Percentiles rank a stretch among this genome's conserved stretches.
These are phyloP conservation scores for Palaemon carinicauda DNA, from an alignment of 1,140 invertebrate species.

Conservation along the genomic window DNA sequence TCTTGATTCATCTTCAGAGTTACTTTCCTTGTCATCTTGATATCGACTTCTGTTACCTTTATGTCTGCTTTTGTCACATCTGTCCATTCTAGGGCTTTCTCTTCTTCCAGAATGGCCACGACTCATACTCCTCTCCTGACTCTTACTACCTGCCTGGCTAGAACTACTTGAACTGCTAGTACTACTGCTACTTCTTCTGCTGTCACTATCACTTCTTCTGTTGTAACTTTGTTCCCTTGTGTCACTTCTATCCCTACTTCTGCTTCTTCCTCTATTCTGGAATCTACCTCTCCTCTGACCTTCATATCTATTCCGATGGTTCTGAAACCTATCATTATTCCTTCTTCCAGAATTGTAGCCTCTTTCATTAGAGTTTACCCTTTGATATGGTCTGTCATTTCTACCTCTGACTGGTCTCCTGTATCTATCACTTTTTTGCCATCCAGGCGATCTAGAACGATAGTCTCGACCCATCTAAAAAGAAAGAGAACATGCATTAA, in stretches of 20 bases:
- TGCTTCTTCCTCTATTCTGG: conserved; percentile 10
- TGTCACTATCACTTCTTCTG: not conserved
- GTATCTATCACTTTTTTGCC: not conserved
- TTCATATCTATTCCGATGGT: conserved; percentile 24
- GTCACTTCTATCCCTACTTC: conserved; percentile 9
- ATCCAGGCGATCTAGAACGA: conserved; percentile 5
- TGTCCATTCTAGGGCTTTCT: not conserved
- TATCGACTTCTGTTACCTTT: no score
- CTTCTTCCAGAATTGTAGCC: not conserved
- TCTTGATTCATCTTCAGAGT: no score
- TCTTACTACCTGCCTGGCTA: not conserved
- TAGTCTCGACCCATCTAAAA: conserved; percentile 21
- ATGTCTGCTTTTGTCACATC: no score
- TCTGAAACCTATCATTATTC: not conserved
- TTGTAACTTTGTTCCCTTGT: not conserved
- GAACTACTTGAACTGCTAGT: not conserved
- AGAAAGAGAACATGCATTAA: not conserved
- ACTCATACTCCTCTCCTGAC: not conserved
- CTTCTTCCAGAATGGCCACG: not conserved
- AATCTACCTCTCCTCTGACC: conserved; percentile 34
- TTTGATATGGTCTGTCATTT: conserved; percentile 27
- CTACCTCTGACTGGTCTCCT: conserved; percentile 19
- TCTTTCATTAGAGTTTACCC: conserved; percentile 6
- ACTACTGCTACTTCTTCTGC: conserved; percentile 14
- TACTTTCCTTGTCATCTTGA: no score